phyloP scores from a whole-genome alignment of 2,797 vertebrate genomes.

The Gambusia yucatana region DNA sequence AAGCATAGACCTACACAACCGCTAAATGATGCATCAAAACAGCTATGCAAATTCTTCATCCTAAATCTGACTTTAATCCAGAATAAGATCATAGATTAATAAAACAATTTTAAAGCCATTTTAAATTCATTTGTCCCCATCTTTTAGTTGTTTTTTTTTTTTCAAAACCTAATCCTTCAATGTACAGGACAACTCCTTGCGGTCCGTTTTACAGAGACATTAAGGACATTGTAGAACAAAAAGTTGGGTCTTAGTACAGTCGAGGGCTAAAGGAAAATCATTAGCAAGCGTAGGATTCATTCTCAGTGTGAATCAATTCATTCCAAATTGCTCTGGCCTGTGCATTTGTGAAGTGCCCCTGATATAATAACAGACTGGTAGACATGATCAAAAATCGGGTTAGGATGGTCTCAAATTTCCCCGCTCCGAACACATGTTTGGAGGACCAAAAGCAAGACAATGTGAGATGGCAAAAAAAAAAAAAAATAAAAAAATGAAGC shows the following conservation, averaged over 20 bases:
- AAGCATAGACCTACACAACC: background rate
- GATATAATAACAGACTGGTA: constrained; percentile 98
- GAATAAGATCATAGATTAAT: constrained; percentile 4
- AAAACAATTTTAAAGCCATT: background rate
- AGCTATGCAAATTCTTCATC: background rate
- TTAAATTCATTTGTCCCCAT: background rate
- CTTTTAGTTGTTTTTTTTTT: background rate
- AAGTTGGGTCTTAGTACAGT: constrained; percentile 54
- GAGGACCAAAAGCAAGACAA: constrained; percentile 77
- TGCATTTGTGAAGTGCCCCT: constrained; percentile 97
- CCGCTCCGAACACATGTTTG: constrained; percentile 91
- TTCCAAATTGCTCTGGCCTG: constrained; percentile 96
- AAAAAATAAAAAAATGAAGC: constrained; percentile 82
- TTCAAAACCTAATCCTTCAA: constrained; percentile 10
- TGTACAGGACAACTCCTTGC: constrained; percentile 3
- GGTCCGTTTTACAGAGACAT: constrained; percentile 34
- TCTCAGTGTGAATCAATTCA: constrained; percentile 96
- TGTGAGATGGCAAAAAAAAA: constrained; percentile 71
- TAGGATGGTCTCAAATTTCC: constrained; percentile 93
- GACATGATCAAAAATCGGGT: constrained; percentile 96
- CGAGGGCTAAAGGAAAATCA: constrained; percentile 86
- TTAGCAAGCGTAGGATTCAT: constrained; percentile 89
- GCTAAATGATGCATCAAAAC: background rate
- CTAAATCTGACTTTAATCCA: background rate
- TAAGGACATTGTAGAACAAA: constrained; percentile 50